Percentiles rank a stretch among this genome's conserved stretches.
Evolutionary conservation across 2,797 vertebrate species (phyloP).

Genomic region (Cottoperca gobio): DNA sequence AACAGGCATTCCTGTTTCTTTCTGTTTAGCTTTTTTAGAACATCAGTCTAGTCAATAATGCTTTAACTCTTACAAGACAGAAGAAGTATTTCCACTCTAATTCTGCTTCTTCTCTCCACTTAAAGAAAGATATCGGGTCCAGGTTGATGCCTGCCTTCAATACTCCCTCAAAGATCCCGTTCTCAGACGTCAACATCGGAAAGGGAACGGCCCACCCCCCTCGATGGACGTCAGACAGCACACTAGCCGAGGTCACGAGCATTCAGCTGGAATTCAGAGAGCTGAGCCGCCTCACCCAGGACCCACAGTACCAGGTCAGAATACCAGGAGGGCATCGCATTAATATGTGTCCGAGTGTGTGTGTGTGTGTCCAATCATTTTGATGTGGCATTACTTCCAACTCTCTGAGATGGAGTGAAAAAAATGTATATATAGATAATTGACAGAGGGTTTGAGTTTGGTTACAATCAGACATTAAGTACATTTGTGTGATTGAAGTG

Average conservation of each 20-base stretch:
- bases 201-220: slow-evolving; percentile 95
- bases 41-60: not conserved
- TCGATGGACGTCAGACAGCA: slow-evolving; percentile 97
- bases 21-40: not conserved
- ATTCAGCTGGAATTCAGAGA: slow-evolving; percentile 98
- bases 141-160: slow-evolving; percentile 96
- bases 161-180: slow-evolving; percentile 96
- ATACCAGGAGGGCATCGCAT: not conserved
- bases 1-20: not conserved
- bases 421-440: slow-evolving; percentile 1
- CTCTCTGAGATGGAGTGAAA: slow-evolving; percentile 12
- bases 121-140: slow-evolving; percentile 93
- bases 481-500: slow-evolving; percentile 33
- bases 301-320: slow-evolving; percentile 89
- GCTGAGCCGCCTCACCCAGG: slow-evolving; percentile 92
- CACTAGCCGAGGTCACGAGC: slow-evolving; percentile 96
- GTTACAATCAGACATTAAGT: slow-evolving; percentile 17
- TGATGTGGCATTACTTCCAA: slow-evolving; percentile 1
- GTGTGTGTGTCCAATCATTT: not conserved
- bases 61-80: not conserved
- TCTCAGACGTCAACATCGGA: slow-evolving; percentile 96
- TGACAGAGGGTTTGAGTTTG: slow-evolving; percentile 2
- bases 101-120: slow-evolving; percentile 26
- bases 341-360: not conserved
- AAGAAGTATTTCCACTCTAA: not conserved